Percentiles rank a stretch among this genome's conserved stretches.
Conservation (phyloP, 2,888 invertebrate species). For the Lycia hirtaria region DNA sequence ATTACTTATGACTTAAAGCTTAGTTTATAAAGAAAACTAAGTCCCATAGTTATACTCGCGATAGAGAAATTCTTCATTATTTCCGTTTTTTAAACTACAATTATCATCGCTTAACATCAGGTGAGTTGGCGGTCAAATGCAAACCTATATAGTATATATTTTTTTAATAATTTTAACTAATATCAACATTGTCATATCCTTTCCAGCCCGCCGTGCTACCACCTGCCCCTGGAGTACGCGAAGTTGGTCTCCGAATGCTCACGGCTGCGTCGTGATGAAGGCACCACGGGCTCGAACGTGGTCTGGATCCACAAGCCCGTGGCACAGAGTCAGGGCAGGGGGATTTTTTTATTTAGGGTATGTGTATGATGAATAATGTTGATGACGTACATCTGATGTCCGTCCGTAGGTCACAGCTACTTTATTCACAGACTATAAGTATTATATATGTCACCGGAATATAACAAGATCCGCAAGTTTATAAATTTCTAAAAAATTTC, state of each 20-base stretch:
- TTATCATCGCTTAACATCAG: too few species aligned
- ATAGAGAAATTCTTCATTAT: too few species aligned
- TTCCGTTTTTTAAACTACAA: too few species aligned
- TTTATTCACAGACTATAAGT: neutral
- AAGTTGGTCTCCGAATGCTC: conserved; percentile 93
- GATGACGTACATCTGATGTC: too few species aligned
- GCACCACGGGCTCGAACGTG: conserved; percentile 68
- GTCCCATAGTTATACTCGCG: too few species aligned
- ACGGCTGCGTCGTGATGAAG: conserved; percentile 76
- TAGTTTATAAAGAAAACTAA: too few species aligned
- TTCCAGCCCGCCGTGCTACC: conserved; percentile 91
- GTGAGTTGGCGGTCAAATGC: too few species aligned
- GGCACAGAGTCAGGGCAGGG: conserved; percentile 93
- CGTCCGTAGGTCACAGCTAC: neutral
- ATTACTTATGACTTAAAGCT: too few species aligned
- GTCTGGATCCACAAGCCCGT: conserved; percentile 97
- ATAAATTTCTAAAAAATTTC: too few species aligned
- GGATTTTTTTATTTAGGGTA: conserved; percentile 93
- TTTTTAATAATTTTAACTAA: neutral
- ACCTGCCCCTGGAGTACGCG: conserved; percentile 93
- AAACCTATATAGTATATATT: too few species aligned
- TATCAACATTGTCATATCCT: neutral
- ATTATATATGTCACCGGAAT: neutral
- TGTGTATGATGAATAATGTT: too few species aligned
- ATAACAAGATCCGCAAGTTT: neutral